Base-by-base conservation (phyloP, 2,797 vertebrate species). In the Anas bahamensis region DNA sequence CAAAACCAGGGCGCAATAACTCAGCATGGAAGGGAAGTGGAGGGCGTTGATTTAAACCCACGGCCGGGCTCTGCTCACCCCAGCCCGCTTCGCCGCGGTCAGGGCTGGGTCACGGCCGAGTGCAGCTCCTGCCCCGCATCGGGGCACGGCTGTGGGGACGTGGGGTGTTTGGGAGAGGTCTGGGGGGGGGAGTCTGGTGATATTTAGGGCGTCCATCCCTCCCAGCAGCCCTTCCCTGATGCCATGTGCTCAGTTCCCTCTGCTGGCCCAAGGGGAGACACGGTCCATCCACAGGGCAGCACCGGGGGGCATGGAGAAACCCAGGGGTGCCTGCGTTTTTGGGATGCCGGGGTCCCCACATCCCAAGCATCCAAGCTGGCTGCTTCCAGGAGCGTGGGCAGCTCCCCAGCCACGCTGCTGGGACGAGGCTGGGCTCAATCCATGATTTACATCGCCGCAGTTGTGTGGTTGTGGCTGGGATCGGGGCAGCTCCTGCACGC, bases 1-100 rank as follows among this genome's bases (percentile, higher is more conserved):
- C 95, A 95, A 95, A 94, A 89, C 94, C 81, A n/a, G 81, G 65
- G 87, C 0, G 78, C 94, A 75, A 95, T 95, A 95, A 96, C 88
- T 95, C 93, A 95, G 93, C 42, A 14, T 10, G 46, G 82, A 66
- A 19, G 90, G 96, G 93, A 92, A 83, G 88, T 44, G 88, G 88
- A 76, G 57, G 92, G 88, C n/a, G 50, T 82, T 90, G 94, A 94
- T 96, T 96, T 93, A 96, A 89, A 78, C 77, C 74, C 50, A 1
- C 9, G 48, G 86, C 13, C 2, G 65, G 80, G 85, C 65, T 93
- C 69, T 81, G 59, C 95, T 78, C 50, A 69, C 94, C 91, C 92
- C 18, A 65, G 22, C 17, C 60, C 39, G 69, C 75, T 79, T 77
- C 17, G 6, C 41, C 11, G 18, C 26, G 68, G 86, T 84, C 91